Percentiles rank a stretch among this genome's conserved stretches.
phyloP scores from a whole-genome alignment of 1,140 invertebrate species.

The Leptopilina boulardi region DNA sequence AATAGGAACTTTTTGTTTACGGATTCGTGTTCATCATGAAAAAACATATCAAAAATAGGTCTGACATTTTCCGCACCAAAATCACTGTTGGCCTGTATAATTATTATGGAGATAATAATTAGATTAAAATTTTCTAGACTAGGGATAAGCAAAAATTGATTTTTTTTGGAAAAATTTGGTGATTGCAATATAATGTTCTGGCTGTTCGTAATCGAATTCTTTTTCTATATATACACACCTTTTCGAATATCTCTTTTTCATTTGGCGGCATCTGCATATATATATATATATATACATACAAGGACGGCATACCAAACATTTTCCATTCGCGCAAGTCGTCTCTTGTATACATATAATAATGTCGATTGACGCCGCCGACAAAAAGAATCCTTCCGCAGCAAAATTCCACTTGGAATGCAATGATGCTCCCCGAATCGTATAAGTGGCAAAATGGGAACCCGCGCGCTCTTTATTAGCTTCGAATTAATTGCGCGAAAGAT shows the following conservation, averaged over 20 bases:
- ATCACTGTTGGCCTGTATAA: too few relatives aligned
- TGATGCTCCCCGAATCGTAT: conserved; percentile 34
- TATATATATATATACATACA: too few relatives aligned
- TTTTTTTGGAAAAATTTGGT: too few relatives aligned
- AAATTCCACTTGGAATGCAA: conserved; percentile 51
- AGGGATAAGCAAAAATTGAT: too few relatives aligned
- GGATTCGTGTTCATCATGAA: too few relatives aligned
- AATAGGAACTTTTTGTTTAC: too few relatives aligned
- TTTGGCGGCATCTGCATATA: conserved; percentile 26
- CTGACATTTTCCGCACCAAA: too few relatives aligned
- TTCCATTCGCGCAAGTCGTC: conserved; percentile 46
- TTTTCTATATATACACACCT: background rate
- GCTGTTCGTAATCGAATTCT: background rate
- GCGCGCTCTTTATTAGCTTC: too few relatives aligned
- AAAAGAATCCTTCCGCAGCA: conserved; percentile 51
- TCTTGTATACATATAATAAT: conserved; percentile 43
- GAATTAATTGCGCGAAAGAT: conserved; percentile 61
- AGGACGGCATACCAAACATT: conserved; percentile 47
- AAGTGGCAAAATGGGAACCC: conserved; percentile 29
- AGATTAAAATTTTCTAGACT: too few relatives aligned
- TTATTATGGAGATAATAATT: too few relatives aligned
- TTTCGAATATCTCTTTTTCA: conserved; percentile 13
- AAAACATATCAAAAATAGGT: too few relatives aligned
- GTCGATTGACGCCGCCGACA: conserved; percentile 50
- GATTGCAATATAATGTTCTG: conserved; percentile 23